Base-by-base conservation (phyloP, 37 sponge, comb jelly and placozoan species). In the Agelas oroides region DNA sequence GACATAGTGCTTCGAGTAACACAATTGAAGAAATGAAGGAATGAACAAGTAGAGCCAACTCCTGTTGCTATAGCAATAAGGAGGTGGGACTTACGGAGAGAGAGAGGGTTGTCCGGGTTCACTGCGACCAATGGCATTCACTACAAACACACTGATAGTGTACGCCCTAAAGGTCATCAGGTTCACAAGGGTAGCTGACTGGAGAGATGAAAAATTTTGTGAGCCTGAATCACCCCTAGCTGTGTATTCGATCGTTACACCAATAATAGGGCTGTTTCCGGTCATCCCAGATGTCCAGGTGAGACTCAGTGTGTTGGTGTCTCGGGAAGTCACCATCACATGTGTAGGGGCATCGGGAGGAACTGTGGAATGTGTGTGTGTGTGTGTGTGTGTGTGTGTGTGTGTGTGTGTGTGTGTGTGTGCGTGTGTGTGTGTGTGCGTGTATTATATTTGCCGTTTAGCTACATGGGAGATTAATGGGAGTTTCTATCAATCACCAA, bases 281-380 rank as follows among this genome's bases (percentile, higher is more conserved):
- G 78, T 54, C 1, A 28, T 27, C 37, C 41, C 64, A 6, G 36
- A 70, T 0, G 32, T 78, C 79, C 79, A 78, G 27, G 53, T 65
- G 14, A 78, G 38, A 20, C n/a, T 40, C 39, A 78, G 34, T 23
- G 38, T 41, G 20, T 41, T 67, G 16, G 38, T 56, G 11, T 5
- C 27, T 1, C 70, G n/a, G 35, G 17, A 31, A 0, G 3, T 30
- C n/a, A 40, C 70, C 19, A n/a, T 31, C 28, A 86, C 56, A 19
- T 68, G 38, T 38, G 34, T 69, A 5, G 64, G 55, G 0, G 86
- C 72, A 25, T 70, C 63, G 35, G 86, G 79, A 5, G 86, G 86
- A 24, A 78, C 86, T 85, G 60, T 5, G 2, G 27, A 23, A 12
- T 33, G 39, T 36, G 71, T 14, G n/a, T n/a, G n/a, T n/a, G n/a